Base-by-base conservation (phyloP, 2,888 invertebrate species). In the Orchestes rusci region DNA sequence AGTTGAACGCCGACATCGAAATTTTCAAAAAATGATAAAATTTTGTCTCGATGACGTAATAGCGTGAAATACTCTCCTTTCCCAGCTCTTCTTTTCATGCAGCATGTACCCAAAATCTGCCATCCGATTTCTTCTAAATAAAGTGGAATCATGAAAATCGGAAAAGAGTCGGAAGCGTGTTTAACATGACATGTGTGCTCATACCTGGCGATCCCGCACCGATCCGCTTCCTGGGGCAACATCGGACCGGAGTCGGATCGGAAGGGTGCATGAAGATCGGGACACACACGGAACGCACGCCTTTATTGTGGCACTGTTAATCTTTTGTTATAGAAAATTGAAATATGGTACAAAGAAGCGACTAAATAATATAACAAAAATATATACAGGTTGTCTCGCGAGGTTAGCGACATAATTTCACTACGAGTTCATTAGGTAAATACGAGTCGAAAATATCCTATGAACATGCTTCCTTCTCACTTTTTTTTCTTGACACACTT, bases 81-180 rank as follows among this genome's bases (percentile, higher is more conserved):
- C 16, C 7, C 34, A 16, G 34, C 13, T 34, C 34, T 8, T 15
- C 34, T 16, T 34, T 34, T 34, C 34, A 34, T 8, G 34, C 34
- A 34, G 34, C 4, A 34, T 34, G 34, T 34, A 34, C 34, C 34
- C 34, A 34, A 8, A 34, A 34, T 34, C 34, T 34, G 34, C 34
- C 10, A 10, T 30, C 12, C 12, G 4, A 7, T 10, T 23, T 23
- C 23, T 23, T 23, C 23, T 23, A 23, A 23, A 23, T 10, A 23
- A 23, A 23, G 23, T 23, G 23, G 7, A 5, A 23, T 23, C 23
- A 23, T 23, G 23, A 10, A 23, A 23, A 23, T 23, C 23, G 23
- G 23, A 23, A 23, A 23, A 10, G n/a, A n/a, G n/a, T n/a, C n/a
- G n/a, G 23, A 23, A 23, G 23, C 23, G 23, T 23, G 23, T 23